These are phyloP conservation scores for Microchrysa polita DNA, from an alignment of 2,888 invertebrate species.

Conservation along the genomic window DNA sequence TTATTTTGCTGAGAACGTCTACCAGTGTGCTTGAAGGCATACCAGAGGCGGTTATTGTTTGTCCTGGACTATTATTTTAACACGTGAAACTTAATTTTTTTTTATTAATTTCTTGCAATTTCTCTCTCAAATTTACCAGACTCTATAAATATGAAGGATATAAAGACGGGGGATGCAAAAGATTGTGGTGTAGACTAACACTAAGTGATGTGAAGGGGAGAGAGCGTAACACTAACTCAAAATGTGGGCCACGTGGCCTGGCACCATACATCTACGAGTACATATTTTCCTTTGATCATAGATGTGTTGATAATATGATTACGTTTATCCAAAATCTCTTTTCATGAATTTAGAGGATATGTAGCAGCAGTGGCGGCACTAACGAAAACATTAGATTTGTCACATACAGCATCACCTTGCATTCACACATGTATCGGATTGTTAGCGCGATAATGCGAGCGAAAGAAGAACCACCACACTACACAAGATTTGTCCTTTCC, in stretches of 20 bases:
- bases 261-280: background rate
- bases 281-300: constrained; percentile 23
- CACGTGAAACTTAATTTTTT: no score
- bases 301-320: constrained; percentile 36
- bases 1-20: no score
- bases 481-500: no score
- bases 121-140: no score
- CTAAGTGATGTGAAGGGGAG: background rate
- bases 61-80: no score
- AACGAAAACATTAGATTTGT: constrained; percentile 11
- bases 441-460: no score
- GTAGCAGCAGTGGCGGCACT: constrained; percentile 27
- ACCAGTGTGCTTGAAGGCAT: no score
- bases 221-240: background rate
- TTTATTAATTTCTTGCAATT: no score
- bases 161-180: constrained; percentile 11
- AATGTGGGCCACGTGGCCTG: background rate
- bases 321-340: constrained; percentile 21
- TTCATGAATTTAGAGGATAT: constrained; percentile 12
- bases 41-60: no score
- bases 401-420: background rate
- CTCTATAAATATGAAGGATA: no score
- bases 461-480: no score
- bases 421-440: no score
- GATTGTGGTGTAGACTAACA: constrained; percentile 13